Conservation (phyloP, 2,888 invertebrate species). For the Xanthorhoe spadicearia region DNA sequence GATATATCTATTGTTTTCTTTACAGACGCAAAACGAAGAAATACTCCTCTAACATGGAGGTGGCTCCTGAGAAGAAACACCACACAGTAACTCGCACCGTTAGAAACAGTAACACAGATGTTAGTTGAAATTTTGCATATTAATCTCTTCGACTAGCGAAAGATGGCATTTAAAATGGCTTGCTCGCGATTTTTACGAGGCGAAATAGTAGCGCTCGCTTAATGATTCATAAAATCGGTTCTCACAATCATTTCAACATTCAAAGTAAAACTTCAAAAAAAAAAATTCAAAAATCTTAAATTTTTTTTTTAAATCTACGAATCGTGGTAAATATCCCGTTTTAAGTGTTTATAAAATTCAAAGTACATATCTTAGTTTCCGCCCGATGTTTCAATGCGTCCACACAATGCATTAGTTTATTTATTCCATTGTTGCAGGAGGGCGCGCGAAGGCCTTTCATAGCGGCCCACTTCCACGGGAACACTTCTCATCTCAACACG, state of each 20-base stretch:
- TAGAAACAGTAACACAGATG: conserved; percentile 72
- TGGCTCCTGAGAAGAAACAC: conserved; percentile 49
- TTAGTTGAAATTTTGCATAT: conserved; percentile 31
- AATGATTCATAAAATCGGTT: too few species aligned
- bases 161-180: too few species aligned
- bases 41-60: conserved; percentile 53
- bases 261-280: too few species aligned
- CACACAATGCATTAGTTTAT: neutral
- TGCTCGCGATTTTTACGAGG: too few species aligned
- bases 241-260: too few species aligned
- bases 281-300: too few species aligned
- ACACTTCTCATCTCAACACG: conserved; percentile 84
- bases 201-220: too few species aligned
- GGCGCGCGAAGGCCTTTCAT: conserved; percentile 68
- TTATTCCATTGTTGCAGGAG: conserved; percentile 50
- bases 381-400: neutral
- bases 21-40: conserved; percentile 75
- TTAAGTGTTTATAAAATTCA: too few species aligned
- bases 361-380: too few species aligned
- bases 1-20: conserved; percentile 38
- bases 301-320: too few species aligned
- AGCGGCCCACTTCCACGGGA: conserved; percentile 86
- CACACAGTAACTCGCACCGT: conserved; percentile 70
- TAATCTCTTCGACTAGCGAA: too few species aligned
- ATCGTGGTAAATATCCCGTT: too few species aligned